Percentiles rank a stretch among this genome's conserved stretches.
Conservation (phyloP, 2,888 invertebrate species). For the Iselma pallidipennis region DNA sequence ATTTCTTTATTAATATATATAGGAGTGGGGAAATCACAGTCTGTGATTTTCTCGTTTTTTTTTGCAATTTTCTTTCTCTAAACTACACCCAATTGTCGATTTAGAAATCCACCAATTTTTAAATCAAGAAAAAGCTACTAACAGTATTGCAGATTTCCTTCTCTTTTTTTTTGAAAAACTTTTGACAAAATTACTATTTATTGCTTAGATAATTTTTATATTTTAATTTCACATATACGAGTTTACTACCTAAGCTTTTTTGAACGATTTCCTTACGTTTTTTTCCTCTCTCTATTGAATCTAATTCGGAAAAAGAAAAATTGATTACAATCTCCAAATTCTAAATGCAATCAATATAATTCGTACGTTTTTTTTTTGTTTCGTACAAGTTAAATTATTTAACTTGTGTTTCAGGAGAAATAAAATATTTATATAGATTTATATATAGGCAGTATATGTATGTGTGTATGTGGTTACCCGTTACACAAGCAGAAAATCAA, state of each 20-base stretch:
- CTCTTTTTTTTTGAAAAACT: not conserved
- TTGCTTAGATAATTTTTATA: slow-evolving; percentile 30
- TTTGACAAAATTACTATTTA: slow-evolving; percentile 27
- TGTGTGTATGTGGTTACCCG: no score
- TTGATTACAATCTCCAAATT: no score
- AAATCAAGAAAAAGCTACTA: no score
- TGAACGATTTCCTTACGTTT: slow-evolving; percentile 11
- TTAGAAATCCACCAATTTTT: not conserved
- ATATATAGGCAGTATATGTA: no score
- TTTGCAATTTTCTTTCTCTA: not conserved
- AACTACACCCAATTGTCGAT: slow-evolving; percentile 19
- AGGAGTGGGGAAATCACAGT: not conserved
- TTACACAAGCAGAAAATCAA: no score
- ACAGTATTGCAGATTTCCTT: not conserved
- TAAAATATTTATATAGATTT: no score
- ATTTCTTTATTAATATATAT: no score
- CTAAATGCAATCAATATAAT: no score
- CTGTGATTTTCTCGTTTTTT: not conserved
- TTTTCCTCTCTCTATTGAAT: slow-evolving; percentile 3
- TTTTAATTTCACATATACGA: slow-evolving; percentile 15
- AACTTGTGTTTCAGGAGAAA: no score
- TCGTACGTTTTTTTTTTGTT: no score
- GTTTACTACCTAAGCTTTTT: slow-evolving; percentile 27
- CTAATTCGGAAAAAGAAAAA: not conserved
- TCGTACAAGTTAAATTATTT: no score